These are phyloP conservation scores for Galemys pyrenaicus DNA, from an alignment of 2,113 vertebrate genomes.

Conservation along the genomic window DNA sequence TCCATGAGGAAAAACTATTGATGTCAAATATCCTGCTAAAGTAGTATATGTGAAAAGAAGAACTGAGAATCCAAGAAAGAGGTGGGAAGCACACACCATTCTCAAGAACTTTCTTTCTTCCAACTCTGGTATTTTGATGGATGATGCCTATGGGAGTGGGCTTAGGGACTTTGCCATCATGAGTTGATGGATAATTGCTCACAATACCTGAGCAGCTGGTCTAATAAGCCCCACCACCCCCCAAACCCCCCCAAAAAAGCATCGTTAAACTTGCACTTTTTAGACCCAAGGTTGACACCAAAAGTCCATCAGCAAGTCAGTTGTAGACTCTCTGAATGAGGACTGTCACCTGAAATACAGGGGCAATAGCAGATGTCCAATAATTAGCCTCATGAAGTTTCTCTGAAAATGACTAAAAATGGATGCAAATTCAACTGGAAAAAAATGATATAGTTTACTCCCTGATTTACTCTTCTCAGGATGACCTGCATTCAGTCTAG, in stretches of 20 bases:
- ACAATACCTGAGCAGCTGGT: neutral
- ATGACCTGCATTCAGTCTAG: neutral
- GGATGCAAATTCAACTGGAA: neutral
- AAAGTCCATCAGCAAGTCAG: neutral
- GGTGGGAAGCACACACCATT: neutral
- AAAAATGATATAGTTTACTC: neutral
- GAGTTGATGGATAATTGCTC: neutral
- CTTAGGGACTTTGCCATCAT: neutral
- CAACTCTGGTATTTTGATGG: neutral
- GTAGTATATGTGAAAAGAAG: neutral
- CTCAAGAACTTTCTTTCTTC: conserved; percentile 8
- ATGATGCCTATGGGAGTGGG: neutral
- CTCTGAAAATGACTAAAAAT: conserved; percentile 27
- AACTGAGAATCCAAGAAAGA: neutral
- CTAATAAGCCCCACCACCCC: too few relatives aligned
- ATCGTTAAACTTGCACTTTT: neutral
- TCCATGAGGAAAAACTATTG: neutral
- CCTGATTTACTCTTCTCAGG: neutral
- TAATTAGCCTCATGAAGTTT: neutral
- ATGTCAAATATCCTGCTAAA: neutral
- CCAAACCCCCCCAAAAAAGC: too few relatives aligned
- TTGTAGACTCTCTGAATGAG: neutral
- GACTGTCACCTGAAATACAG: neutral
- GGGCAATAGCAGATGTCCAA: neutral
- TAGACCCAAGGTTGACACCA: neutral